A percentile compares a stretch with the other conserved stretches of the same genome.
Evolutionary conservation across 2,888 invertebrate species (phyloP).

Genomic region (Steinernema hermaphroditum): DNA sequence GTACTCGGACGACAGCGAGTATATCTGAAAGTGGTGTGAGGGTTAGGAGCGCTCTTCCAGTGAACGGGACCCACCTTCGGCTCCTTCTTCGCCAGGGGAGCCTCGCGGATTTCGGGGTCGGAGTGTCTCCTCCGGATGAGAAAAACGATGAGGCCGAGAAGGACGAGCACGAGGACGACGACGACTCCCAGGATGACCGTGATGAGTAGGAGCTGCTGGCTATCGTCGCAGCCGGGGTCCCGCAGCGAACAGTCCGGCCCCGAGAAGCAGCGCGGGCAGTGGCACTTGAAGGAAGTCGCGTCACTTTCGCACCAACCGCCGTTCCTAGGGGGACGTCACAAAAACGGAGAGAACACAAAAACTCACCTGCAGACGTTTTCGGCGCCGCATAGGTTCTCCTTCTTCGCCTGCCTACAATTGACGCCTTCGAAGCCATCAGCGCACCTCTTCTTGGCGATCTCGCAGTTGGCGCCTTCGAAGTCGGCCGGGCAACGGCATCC

Average conservation of each 20-base stretch:
- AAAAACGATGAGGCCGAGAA: neutral
- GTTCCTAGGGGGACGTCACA: neutral
- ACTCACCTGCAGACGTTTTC: neutral
- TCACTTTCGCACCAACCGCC: conserved; percentile 10
- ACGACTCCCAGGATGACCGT: neutral
- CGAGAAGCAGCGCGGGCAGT: conserved; percentile 3
- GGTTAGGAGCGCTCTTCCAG: neutral
- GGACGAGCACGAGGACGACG: neutral
- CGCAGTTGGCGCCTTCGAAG: conserved; percentile 30
- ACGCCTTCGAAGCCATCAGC: conserved; percentile 3
- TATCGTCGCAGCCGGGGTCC: neutral
- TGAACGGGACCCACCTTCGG: neutral
- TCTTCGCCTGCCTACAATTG: neutral
- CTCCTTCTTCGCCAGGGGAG: neutral
- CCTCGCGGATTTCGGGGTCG: neutral
- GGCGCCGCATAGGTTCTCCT: neutral
- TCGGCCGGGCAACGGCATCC: conserved; percentile 28
- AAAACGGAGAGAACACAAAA: neutral
- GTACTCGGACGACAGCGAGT: neutral
- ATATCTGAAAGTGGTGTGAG: neutral
- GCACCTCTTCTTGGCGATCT: neutral
- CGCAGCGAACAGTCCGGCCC: conserved; percentile 1
- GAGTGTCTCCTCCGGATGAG: neutral
- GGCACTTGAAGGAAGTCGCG: neutral
- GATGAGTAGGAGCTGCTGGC: conserved; percentile 2